A percentile compares a stretch with the other conserved stretches of the same genome.
Evolutionary conservation across 2,113 vertebrate genomes (phyloP).

Genomic region (Ammodytes marinus): DNA sequence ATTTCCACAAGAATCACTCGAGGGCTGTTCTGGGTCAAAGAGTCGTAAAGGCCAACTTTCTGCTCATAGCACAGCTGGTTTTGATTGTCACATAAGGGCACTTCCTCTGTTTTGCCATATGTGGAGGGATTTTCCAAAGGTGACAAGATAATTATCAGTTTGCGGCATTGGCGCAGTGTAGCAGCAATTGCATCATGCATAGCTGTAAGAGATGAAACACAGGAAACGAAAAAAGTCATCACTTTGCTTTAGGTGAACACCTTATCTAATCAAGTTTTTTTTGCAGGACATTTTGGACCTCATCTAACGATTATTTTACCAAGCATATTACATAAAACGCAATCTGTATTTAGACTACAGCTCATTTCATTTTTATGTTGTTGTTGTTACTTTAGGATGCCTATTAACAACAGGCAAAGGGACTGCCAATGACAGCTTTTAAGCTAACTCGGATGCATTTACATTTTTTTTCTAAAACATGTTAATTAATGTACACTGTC

Average conservation of each 20-base stretch:
- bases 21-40: slow-evolving; percentile 84
- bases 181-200: slow-evolving; percentile 82
- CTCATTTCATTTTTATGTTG: not conserved
- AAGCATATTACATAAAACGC: not conserved
- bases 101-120: not conserved
- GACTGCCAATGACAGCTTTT: too few relatives aligned
- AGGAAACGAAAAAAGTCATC: not conserved
- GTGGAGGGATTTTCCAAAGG: not conserved
- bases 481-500: too few relatives aligned
- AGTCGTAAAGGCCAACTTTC: slow-evolving; percentile 86
- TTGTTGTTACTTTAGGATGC: too few relatives aligned
- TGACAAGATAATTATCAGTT: slow-evolving; percentile 88
- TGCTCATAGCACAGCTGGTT: slow-evolving; percentile 81
- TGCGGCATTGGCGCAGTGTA: slow-evolving; percentile 82
- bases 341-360: not conserved
- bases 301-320: not conserved
- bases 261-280: too few relatives aligned
- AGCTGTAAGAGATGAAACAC: slow-evolving; percentile 73
- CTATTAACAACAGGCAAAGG: too few relatives aligned
- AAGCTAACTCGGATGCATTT: too few relatives aligned
- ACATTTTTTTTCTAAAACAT: too few relatives aligned
- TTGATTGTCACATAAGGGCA: slow-evolving; percentile 28
- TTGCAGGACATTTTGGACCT: too few relatives aligned
- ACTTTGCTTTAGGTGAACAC: not conserved
- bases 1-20: slow-evolving; percentile 89